Evolutionary conservation across 2,888 invertebrate species (phyloP), one percentile per base, ranked within the genome.

Genomic region (Desoria tigrina): DNA sequence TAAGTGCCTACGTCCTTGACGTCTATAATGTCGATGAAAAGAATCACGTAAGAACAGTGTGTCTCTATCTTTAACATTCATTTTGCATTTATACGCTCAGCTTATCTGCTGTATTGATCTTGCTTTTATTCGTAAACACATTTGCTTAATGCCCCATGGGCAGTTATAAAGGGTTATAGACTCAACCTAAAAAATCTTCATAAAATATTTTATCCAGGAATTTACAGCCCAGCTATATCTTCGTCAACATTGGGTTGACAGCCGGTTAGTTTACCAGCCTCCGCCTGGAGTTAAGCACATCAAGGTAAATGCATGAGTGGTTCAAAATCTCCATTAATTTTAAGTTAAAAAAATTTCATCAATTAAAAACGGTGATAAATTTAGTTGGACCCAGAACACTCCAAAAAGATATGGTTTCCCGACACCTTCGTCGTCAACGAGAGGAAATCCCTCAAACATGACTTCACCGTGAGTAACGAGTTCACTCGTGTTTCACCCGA

Each of bases 11-110:
- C 9, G n/a, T 73, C 4, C 18, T 66, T 56, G 73, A 73, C 32
- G 62, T 71, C 1, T 73, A 69, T 42, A 66, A 68, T 45, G 61
- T 73, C 42, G 70, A 73, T 59, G 73, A 73, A 57, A 50, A 60
- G 4, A 68, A 62, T 7, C 73, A 73, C 57, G 73, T 73, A 62
- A 60, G 59, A n/a, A 37, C n/a, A n/a, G n/a, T n/a, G n/a, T n/a
- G n/a, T n/a, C n/a, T n/a, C n/a, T n/a, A n/a, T n/a, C n/a, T n/a
- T n/a, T n/a, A 51, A 42, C 50, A 21, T 21, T 27, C 37, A 4
- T 42, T 26, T 6, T 4, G n/a, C 24, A 23, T 49, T 21, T 24
- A 16, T 39, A 11, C 9, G 16, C 39, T 39, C 9, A 39, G 11
- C 28, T 16, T n/a, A 2, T 16, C 23, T 50, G 6, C 7, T 21